Percentiles rank a stretch among this genome's conserved stretches.
Evolutionary conservation across 1,140 invertebrate species (phyloP).

Genomic region (Drosophila micromelanica): DNA sequence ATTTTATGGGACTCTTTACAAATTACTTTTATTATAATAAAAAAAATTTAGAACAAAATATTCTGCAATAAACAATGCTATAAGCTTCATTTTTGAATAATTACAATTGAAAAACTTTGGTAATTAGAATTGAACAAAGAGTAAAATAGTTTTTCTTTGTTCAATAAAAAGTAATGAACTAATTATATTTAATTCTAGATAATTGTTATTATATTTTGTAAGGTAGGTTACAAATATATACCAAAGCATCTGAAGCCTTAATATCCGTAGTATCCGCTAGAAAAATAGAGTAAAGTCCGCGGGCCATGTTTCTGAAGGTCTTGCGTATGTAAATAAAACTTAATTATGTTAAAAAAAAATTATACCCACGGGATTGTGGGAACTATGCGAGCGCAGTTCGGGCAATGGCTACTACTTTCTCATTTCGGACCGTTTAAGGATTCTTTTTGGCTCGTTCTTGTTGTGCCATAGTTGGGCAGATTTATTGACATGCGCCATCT

Average conservation of each 20-base stretch:
- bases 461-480: slow-evolving; percentile 1
- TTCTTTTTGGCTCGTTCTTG: slow-evolving; percentile 20
- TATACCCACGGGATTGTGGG: slow-evolving; percentile 32
- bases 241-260: not conserved
- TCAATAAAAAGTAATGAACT: no score
- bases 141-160: no score
- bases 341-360: slow-evolving; percentile 54
- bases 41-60: no score
- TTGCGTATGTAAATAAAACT: slow-evolving; percentile 48
- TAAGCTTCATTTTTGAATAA: no score
- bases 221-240: not conserved
- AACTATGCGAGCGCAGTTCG: slow-evolving; percentile 11
- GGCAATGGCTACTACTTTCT: not conserved
- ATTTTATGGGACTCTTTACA: no score
- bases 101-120: no score
- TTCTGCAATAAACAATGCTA: no score
- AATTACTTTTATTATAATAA: no score
- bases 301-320: not conserved
- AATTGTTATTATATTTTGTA: no score
- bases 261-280: not conserved
- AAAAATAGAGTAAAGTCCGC: not conserved
- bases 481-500: slow-evolving; percentile 33
- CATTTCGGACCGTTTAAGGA: slow-evolving; percentile 4
- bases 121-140: no score
- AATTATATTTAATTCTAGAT: no score